Conservation (phyloP, 2,888 invertebrate species). For the Cepaea hortensis region DNA sequence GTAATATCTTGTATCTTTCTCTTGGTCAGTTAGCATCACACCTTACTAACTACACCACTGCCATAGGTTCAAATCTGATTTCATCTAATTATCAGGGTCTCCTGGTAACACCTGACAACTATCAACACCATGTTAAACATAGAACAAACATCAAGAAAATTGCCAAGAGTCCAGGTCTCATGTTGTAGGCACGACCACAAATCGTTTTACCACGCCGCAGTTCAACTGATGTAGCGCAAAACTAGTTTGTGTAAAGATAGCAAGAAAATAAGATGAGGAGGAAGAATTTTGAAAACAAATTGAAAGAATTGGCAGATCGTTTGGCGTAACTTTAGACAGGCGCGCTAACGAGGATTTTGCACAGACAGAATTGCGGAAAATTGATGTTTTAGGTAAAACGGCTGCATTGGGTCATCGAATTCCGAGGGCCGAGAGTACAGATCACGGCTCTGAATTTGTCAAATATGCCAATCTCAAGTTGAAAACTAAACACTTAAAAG, state of each 20-base stretch:
- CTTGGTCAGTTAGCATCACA: too few relatives aligned
- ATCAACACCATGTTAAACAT: slow-evolving; percentile 2
- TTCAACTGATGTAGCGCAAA: background rate
- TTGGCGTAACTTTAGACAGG: slow-evolving; percentile 12
- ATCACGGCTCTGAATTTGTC: too few relatives aligned
- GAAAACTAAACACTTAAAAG: too few relatives aligned
- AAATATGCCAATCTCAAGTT: too few relatives aligned
- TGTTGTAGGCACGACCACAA: background rate
- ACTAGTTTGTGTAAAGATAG: slow-evolving; percentile 18
- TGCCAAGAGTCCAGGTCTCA: background rate
- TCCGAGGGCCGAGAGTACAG: too few relatives aligned
- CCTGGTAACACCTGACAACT: background rate
- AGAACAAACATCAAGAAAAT: background rate
- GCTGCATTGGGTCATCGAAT: too few relatives aligned
- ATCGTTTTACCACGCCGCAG: slow-evolving; percentile 1
- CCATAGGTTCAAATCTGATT: too few relatives aligned
- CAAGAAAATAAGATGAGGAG: background rate
- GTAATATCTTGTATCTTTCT: background rate
- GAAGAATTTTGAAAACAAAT: slow-evolving; percentile 29
- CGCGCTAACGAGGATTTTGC: background rate
- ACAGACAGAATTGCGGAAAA: too few relatives aligned
- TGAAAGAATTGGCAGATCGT: slow-evolving; percentile 36
- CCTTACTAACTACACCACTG: too few relatives aligned
- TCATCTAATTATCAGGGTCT: background rate
- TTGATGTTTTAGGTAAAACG: too few relatives aligned